Conservation (phyloP, 2,888 invertebrate species). For the Morinoia aosen region DNA sequence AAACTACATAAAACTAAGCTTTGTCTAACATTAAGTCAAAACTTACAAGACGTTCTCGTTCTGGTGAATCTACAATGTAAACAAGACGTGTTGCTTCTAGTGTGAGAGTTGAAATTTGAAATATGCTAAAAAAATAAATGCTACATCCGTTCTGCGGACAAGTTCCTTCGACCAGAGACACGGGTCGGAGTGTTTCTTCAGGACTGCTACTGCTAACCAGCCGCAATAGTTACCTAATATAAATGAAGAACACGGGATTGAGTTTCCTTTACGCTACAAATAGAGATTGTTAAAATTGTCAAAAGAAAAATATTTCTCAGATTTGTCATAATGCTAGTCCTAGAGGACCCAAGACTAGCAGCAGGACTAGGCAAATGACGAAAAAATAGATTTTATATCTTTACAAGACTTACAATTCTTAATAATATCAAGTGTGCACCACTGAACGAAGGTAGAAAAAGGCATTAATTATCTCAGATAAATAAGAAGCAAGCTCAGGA, state of each 20-base stretch:
- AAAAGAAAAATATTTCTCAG: neutral
- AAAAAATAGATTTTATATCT: neutral
- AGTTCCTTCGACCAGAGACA: neutral
- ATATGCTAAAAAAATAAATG: neutral
- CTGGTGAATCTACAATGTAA: neutral
- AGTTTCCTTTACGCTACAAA: neutral
- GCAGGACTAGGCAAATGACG: slow-evolving; percentile 44
- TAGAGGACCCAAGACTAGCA: slow-evolving; percentile 42
- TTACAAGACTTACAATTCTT: slow-evolving; percentile 17
- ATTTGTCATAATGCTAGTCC: slow-evolving; percentile 32
- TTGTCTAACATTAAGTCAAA: neutral
- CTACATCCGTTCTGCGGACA: neutral
- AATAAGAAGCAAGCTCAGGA: slow-evolving; percentile 1
- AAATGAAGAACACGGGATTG: neutral
- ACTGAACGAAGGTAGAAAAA: neutral
- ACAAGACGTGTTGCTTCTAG: neutral
- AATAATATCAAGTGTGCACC: neutral
- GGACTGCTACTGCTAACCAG: neutral
- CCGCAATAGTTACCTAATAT: neutral
- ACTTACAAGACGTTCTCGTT: neutral
- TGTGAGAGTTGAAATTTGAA: neutral
- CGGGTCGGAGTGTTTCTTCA: neutral
- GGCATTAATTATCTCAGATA: neutral
- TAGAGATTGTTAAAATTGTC: neutral
- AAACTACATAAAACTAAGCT: neutral